Percentiles rank a stretch among this genome's conserved stretches.
Conservation (phyloP, 1,140 invertebrate genomes). For the Calliphora vicina region DNA sequence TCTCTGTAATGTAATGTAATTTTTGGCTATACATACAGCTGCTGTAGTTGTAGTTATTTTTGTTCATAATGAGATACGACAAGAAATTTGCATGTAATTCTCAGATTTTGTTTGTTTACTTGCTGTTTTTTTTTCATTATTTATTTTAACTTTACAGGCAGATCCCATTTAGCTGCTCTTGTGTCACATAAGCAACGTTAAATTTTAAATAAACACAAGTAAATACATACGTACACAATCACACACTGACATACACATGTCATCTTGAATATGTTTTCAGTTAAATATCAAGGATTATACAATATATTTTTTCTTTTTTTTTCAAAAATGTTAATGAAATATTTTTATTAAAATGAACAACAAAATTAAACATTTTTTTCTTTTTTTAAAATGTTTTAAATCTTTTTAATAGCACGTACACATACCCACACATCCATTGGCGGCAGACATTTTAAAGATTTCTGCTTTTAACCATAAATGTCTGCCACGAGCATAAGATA, state of each 20-base stretch:
- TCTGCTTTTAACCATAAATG: not conserved
- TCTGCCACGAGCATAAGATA: not conserved
- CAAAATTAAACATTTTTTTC: not conserved
- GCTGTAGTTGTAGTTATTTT: not conserved
- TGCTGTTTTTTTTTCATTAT: too few relatives aligned
- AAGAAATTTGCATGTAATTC: not conserved
- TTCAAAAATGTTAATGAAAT: not conserved
- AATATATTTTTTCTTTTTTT: too few relatives aligned
- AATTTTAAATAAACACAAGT: not conserved
- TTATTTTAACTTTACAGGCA: not conserved
- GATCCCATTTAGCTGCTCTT: not conserved
- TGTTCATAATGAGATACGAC: not conserved
- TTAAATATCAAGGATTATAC: slow-evolving; percentile 2
- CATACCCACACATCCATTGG: not conserved
- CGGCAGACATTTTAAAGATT: not conserved
- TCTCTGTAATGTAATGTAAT: too few relatives aligned
- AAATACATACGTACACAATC: not conserved
- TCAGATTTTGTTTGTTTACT: not conserved
- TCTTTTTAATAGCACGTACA: not conserved
- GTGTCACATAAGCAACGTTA: not conserved
- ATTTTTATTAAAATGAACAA: not conserved
- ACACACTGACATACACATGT: not conserved
- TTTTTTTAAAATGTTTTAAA: not conserved
- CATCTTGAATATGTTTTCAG: not conserved
- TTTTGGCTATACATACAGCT: not conserved